phyloP scores from a whole-genome alignment of 2,113 vertebrate genomes.

The Notothenia rossii region DNA sequence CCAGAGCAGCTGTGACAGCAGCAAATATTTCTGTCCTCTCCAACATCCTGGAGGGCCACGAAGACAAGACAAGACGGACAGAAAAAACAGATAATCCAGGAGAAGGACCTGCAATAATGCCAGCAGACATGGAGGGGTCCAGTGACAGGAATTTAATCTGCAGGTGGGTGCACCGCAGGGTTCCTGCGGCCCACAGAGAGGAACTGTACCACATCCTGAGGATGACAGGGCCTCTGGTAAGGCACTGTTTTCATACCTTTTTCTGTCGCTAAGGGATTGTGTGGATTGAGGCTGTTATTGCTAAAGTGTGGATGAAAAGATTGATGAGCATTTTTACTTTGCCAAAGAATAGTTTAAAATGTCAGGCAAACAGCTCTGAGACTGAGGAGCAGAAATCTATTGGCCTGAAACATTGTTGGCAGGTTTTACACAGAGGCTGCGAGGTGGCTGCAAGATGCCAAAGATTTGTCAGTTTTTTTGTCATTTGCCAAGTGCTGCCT shows the following conservation, averaged over 20 bases:
- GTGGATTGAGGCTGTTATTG: too few species aligned
- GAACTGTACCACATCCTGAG: constrained; percentile 82
- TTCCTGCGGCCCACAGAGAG: constrained; percentile 74
- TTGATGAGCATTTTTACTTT: neutral
- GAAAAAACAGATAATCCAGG: constrained; percentile 8
- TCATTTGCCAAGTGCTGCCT: too few species aligned
- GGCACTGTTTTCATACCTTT: neutral
- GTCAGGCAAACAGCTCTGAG: neutral
- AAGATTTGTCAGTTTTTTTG: too few species aligned
- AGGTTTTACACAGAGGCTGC: neutral
- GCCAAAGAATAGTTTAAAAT: neutral
- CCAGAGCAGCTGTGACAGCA: constrained; percentile 49
- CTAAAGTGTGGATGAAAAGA: neutral
- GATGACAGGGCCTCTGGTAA: constrained; percentile 84
- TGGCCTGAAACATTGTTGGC: neutral
- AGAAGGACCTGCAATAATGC: neutral
- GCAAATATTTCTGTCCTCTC: constrained; percentile 27
- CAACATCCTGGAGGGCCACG: constrained; percentile 15
- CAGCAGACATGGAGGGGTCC: constrained; percentile 55
- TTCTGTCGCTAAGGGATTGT: too few species aligned
- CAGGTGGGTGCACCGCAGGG: constrained; percentile 55
- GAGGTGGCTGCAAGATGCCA: too few species aligned
- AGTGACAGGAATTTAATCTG: constrained; percentile 75
- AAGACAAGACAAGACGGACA: constrained; percentile 11
- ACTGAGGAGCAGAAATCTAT: neutral